These are phyloP conservation scores for Gerris lacustris DNA, from an alignment of 2,888 invertebrate species.

Conservation along the genomic window DNA sequence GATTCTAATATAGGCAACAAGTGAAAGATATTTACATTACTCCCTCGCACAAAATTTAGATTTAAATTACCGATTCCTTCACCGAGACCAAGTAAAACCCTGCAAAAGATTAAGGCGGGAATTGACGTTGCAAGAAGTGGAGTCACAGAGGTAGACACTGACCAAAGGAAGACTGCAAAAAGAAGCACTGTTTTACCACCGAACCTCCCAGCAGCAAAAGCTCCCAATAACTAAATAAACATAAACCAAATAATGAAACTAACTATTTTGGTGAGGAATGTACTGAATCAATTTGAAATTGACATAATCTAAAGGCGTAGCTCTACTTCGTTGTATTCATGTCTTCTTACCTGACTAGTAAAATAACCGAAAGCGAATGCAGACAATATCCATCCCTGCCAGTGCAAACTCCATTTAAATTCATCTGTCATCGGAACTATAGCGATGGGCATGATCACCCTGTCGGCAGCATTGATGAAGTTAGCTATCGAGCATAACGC, in stretches of 20 bases:
- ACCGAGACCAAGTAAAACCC: constrained; percentile 56
- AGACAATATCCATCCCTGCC: constrained; percentile 61
- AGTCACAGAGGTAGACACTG: constrained; percentile 55
- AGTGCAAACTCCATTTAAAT: constrained; percentile 55
- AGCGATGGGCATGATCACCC: constrained; percentile 65
- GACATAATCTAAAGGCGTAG: too few species aligned
- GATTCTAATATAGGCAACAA: too few species aligned
- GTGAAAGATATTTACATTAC: too few species aligned
- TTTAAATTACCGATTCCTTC: constrained; percentile 51
- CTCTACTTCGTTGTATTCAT: too few species aligned
- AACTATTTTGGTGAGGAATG: too few species aligned
- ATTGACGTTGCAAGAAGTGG: constrained; percentile 55
- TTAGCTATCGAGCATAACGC: constrained; percentile 59
- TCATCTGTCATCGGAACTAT: constrained; percentile 61
- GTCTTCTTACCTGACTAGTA: constrained; percentile 50
- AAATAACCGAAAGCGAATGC: constrained; percentile 65
- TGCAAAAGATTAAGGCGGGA: constrained; percentile 48
- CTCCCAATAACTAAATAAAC: constrained; percentile 45
- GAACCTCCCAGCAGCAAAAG: constrained; percentile 52
- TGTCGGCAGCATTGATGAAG: constrained; percentile 63
- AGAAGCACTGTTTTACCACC: constrained; percentile 56
- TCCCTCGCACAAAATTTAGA: too few species aligned
- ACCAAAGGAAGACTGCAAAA: constrained; percentile 58
- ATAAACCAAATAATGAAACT: neutral
- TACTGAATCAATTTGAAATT: too few species aligned